Conservation (phyloP, 2,888 invertebrate genomes). For the Crioceris asparagi region DNA sequence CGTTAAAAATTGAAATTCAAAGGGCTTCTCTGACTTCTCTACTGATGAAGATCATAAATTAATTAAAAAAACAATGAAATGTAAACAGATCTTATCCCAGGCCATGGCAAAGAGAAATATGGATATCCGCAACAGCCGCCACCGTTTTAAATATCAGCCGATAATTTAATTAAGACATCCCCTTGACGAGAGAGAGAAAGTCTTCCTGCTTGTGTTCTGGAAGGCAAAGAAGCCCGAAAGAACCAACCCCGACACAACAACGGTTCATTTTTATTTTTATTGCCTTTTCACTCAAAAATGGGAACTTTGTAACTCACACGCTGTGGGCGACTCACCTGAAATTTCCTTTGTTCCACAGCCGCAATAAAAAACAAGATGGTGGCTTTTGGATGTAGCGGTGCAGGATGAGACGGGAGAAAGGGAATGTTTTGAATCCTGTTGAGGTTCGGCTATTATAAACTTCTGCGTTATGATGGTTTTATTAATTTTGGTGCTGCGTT, state of each 20-base stretch:
- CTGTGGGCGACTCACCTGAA: no score
- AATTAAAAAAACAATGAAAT: conserved; percentile 21
- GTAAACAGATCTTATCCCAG: conserved; percentile 19
- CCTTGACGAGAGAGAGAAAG: conserved; percentile 31
- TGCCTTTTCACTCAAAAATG: neutral
- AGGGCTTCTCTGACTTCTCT: no score
- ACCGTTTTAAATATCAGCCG: conserved; percentile 39
- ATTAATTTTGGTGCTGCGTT: no score
- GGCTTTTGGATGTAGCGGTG: no score
- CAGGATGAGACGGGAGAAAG: no score
- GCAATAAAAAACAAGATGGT: no score
- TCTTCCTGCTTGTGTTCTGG: conserved; percentile 1
- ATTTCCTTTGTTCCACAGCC: no score
- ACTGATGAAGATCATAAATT: conserved; percentile 17
- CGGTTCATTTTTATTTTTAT: conserved; percentile 4
- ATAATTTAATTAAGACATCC: conserved; percentile 40
- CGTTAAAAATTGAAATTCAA: no score
- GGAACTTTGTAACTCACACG: conserved; percentile 4
- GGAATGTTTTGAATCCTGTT: no score
- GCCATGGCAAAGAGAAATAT: conserved; percentile 8
- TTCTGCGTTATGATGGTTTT: no score
- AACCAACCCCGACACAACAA: no score
- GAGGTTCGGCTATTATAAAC: no score
- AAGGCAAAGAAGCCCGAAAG: conserved; percentile 3
- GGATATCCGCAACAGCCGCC: conserved; percentile 17